phyloP scores from a whole-genome alignment of 2,888 invertebrate species.

The Erannis defoliaria region DNA sequence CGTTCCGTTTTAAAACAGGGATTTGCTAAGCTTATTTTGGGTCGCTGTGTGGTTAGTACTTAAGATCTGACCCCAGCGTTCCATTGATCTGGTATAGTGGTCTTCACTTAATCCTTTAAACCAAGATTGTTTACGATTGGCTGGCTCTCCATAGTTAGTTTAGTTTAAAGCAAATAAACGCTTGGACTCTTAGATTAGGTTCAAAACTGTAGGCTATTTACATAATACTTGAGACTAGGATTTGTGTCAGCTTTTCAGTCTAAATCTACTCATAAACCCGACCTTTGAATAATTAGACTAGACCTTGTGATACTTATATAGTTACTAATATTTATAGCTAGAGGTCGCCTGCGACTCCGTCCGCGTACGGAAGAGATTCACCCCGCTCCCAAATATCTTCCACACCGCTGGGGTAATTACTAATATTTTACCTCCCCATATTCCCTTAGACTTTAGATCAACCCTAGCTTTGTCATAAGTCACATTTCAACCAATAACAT shows the following conservation, averaged over 20 bases:
- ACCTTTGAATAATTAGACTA: background rate
- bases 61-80: constrained; percentile 34
- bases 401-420: too few species aligned
- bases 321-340: background rate
- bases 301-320: background rate
- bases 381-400: too few species aligned
- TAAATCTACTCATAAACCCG: background rate
- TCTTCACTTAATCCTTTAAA: constrained; percentile 44
- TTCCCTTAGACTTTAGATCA: too few species aligned
- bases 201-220: background rate
- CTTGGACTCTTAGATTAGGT: constrained; percentile 2
- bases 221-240: background rate
- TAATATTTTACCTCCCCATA: too few species aligned
- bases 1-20: constrained; percentile 25
- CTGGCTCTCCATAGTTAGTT: constrained; percentile 21
- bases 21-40: constrained; percentile 41
- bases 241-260: background rate
- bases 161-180: constrained; percentile 22
- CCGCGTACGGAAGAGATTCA: too few species aligned
- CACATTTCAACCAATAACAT: too few species aligned
- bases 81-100: constrained; percentile 44
- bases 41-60: constrained; percentile 39
- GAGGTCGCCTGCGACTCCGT: too few species aligned
- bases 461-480: too few species aligned
- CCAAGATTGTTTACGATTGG: constrained; percentile 40